phyloP scores from a whole-genome alignment of 2,797 vertebrate genomes.

The Amphiprion clarkii region DNA sequence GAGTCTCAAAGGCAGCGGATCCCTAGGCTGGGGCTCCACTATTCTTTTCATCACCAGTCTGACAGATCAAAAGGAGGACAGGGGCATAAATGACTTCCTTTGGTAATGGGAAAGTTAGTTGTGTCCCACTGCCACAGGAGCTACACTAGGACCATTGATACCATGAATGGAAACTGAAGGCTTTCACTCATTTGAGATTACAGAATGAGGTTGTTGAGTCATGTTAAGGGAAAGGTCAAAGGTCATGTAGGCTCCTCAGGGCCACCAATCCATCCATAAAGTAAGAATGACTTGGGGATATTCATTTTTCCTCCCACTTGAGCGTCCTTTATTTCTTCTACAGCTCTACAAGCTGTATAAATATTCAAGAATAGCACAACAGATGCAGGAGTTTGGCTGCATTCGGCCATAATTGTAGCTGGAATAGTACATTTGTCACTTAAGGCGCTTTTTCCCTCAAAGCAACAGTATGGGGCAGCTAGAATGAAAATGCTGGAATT shows the following conservation, averaged over 20 bases:
- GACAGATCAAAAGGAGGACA: conserved; percentile 66
- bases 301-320: conserved; percentile 10
- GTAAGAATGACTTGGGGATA: background rate
- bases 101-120: conserved; percentile 56
- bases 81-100: conserved; percentile 63
- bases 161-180: conserved; percentile 32
- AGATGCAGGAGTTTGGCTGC: conserved; percentile 10
- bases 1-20: conserved; percentile 72
- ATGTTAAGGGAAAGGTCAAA: conserved; percentile 6
- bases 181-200: conserved; percentile 13
- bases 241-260: background rate
- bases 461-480: conserved; percentile 22
- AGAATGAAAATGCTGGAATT: conserved; percentile 24
- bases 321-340: background rate
- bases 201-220: background rate
- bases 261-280: background rate
- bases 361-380: conserved; percentile 20
- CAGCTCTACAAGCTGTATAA: background rate
- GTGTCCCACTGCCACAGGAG: conserved; percentile 48
- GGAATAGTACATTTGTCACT: conserved; percentile 47
- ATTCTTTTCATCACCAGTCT: conserved; percentile 73
- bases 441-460: conserved; percentile 29
- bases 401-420: conserved; percentile 26
- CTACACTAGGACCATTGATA: conserved; percentile 30
- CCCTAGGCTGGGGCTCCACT: conserved; percentile 58